A percentile compares a stretch with the other conserved stretches of the same genome.
phyloP scores from a whole-genome alignment of 2,888 invertebrate species.

The Pantelozetes paolii region DNA sequence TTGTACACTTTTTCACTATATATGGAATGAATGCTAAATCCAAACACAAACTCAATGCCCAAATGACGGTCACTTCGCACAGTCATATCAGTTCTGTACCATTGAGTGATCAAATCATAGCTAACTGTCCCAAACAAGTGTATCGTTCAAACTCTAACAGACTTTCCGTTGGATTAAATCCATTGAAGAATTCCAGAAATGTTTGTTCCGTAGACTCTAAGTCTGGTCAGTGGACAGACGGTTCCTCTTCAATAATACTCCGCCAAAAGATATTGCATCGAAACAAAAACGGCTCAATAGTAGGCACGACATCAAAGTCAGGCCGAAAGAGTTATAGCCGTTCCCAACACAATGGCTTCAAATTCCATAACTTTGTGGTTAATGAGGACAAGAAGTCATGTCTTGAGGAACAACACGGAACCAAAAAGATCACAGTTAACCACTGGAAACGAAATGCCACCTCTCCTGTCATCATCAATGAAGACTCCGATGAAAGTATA shows the following conservation, averaged over 20 bases:
- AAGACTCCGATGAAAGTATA: background rate
- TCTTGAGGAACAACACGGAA: constrained; percentile 47
- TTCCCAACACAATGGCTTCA: constrained; percentile 31
- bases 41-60: constrained; percentile 16
- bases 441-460: constrained; percentile 43
- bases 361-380: constrained; percentile 42
- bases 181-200: background rate
- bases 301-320: background rate
- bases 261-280: constrained; percentile 24
- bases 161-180: constrained; percentile 20
- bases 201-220: background rate
- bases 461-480: background rate
- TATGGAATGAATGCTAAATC: constrained; percentile 35
- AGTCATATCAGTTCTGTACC: background rate
- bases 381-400: constrained; percentile 40
- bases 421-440: constrained; percentile 48
- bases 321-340: constrained; percentile 25
- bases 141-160: background rate
- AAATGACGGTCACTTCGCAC: constrained; percentile 31
- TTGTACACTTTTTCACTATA: constrained; percentile 19
- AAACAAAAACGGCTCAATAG: constrained; percentile 14
- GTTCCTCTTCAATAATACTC: constrained; percentile 22
- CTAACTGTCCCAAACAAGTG: constrained; percentile 14
- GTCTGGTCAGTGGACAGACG: constrained; percentile 5
- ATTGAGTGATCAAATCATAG: background rate